Base-by-base conservation (phyloP, 2,888 invertebrate genomes). In the Sinelater perroti region DNA sequence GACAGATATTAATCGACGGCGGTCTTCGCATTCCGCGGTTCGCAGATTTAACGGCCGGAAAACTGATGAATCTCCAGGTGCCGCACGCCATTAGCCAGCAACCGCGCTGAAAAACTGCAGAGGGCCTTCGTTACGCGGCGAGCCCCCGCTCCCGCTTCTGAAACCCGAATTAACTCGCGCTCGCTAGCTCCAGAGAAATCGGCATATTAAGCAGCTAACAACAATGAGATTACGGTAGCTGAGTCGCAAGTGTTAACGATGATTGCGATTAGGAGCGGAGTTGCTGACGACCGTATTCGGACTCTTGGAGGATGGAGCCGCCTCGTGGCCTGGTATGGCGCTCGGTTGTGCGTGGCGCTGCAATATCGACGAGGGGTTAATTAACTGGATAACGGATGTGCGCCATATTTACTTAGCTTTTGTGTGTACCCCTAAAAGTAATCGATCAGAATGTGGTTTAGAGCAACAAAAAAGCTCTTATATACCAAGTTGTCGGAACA, bases 281-380 rank as follows among this genome's bases (percentile, higher is more conserved):
- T 33, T 45, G 35, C 33, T 46, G 33, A 33, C 8, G n/a, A n/a
- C 33, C 36, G 18, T 14, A 36, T 17, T 36, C 18, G 13, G 18
- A 18, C 3, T 10, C 30, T 8, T 5, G 10, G 10, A n/a, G n/a
- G n/a, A n/a, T n/a, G n/a, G n/a, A n/a, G n/a, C n/a, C n/a, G n/a
- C n/a, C 8, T 14, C 6, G 6, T 3, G 36, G 6, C 36, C 6
- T 7, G n/a, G n/a, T n/a, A n/a, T n/a, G n/a, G n/a, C n/a, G n/a
- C n/a, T n/a, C 13, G 33, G 33, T 36, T 49, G 36, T 16, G 16
- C n/a, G 5, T 47, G 35, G 31, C 18, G 24, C 2, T 30, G 30
- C 21, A 7, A 51, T 51, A 31, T 42, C 51, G 51, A 42, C 51
- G 31, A 20, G 18, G 42, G 36, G 42, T 51, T 51, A 51, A 51